Evolutionary conservation across 2,113 vertebrate species (phyloP).

Genomic region (Antechinus stuartii): DNA sequence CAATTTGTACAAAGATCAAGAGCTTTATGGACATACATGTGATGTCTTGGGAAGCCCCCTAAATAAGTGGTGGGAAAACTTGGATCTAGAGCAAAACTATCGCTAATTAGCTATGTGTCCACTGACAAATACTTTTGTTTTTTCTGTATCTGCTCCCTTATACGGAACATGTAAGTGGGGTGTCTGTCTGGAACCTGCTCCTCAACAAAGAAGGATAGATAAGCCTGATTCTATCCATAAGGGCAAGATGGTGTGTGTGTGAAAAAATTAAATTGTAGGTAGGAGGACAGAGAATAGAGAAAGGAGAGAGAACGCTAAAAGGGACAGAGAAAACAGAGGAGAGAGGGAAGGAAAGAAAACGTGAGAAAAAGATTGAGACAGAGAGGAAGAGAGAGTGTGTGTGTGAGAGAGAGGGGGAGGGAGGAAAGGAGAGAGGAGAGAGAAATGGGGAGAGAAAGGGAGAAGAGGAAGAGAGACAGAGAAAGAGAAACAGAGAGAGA

Average conservation of each 20-base stretch:
- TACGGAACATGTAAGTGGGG: neutral
- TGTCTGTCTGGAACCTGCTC: neutral
- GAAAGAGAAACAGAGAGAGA: too few species aligned
- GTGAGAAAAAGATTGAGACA: neutral
- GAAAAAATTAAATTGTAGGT: neutral
- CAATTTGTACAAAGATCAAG: neutral
- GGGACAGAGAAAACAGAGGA: neutral
- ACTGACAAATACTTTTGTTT: neutral
- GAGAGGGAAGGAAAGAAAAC: neutral
- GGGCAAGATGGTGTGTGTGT: neutral
- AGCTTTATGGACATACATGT: neutral
- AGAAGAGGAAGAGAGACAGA: neutral
- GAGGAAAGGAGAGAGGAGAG: too few species aligned
- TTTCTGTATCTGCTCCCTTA: neutral
- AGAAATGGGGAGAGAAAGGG: too few species aligned
- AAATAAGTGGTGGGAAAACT: neutral
- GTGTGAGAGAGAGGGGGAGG: neutral
- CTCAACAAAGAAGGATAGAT: neutral
- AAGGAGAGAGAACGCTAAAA: neutral
- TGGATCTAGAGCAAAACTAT: neutral
- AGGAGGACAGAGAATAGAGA: neutral
- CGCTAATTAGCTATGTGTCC: neutral
- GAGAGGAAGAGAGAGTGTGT: too few species aligned
- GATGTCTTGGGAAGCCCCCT: neutral
- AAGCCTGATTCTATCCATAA: neutral